Conservation (phyloP, 1,140 invertebrate genomes). For the Drosophila arizonae region DNA sequence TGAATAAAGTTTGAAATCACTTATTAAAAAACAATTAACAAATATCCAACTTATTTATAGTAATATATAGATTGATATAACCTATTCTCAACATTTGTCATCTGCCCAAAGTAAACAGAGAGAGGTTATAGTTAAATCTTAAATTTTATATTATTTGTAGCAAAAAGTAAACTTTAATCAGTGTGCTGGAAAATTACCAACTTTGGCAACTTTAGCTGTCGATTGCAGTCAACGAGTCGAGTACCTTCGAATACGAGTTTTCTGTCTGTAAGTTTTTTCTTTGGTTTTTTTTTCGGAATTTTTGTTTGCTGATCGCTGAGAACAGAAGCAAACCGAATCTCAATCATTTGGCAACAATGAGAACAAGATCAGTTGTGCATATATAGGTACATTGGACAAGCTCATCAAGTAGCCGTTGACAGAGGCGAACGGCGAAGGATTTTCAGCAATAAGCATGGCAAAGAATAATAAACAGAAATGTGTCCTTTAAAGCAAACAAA, state of each 20-base stretch:
- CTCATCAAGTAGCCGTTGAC: slow-evolving; percentile 74
- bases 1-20: too few relatives aligned
- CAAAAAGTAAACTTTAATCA: background rate
- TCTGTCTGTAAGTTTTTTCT: background rate
- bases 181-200: background rate
- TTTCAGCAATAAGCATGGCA: slow-evolving; percentile 62
- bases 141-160: background rate
- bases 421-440: slow-evolving; percentile 51
- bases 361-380: slow-evolving; percentile 65
- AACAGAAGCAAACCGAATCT: slow-evolving; percentile 22
- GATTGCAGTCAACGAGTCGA: slow-evolving; percentile 28
- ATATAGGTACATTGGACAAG: slow-evolving; percentile 61
- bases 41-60: too few relatives aligned
- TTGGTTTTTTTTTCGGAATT: too few relatives aligned
- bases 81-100: too few relatives aligned
- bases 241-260: slow-evolving; percentile 21
- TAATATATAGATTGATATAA: too few relatives aligned
- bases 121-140: background rate
- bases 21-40: too few relatives aligned
- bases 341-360: slow-evolving; percentile 55
- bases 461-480: slow-evolving; percentile 71
- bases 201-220: slow-evolving; percentile 11
- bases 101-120: too few relatives aligned
- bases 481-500: slow-evolving; percentile 78
- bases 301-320: slow-evolving; percentile 1